phyloP scores from a whole-genome alignment of 2,888 invertebrate genomes.

The Bursaphelenchus okinawaensis region DNA sequence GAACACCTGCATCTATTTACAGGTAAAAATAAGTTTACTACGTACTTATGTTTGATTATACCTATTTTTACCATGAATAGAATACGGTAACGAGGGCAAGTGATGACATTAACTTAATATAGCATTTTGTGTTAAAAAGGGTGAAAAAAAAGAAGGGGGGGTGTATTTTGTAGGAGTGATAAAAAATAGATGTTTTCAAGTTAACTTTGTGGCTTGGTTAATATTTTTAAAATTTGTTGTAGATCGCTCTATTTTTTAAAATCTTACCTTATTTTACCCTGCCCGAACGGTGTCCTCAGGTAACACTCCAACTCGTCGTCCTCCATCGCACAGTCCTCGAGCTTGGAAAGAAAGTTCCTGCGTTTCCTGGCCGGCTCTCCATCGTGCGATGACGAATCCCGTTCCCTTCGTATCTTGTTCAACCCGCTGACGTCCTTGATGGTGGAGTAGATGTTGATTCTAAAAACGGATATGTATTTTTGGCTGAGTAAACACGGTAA shows the following conservation, averaged over 20 bases:
- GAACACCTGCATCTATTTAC: no score
- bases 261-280: constrained; percentile 16
- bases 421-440: constrained; percentile 27
- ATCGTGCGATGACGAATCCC: constrained; percentile 14
- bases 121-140: no score
- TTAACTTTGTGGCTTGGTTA: no score
- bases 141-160: no score
- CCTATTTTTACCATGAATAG: no score
- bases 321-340: constrained; percentile 44
- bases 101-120: no score
- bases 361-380: constrained; percentile 40
- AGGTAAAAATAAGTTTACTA: no score
- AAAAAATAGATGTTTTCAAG: no score
- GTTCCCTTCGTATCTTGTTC: constrained; percentile 10
- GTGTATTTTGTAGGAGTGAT: no score
- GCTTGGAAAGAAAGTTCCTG: constrained; percentile 42
- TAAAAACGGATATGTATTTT: constrained; percentile 1
- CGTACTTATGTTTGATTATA: no score
- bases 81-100: no score
- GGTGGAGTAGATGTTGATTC: constrained; percentile 19
- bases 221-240: background rate
- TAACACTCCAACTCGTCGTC: constrained; percentile 48
- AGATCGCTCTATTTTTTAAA: background rate
- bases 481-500: background rate
- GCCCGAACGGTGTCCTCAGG: constrained; percentile 24